Conservation (phyloP, 2,797 vertebrate species). For the Falco rusticolus region DNA sequence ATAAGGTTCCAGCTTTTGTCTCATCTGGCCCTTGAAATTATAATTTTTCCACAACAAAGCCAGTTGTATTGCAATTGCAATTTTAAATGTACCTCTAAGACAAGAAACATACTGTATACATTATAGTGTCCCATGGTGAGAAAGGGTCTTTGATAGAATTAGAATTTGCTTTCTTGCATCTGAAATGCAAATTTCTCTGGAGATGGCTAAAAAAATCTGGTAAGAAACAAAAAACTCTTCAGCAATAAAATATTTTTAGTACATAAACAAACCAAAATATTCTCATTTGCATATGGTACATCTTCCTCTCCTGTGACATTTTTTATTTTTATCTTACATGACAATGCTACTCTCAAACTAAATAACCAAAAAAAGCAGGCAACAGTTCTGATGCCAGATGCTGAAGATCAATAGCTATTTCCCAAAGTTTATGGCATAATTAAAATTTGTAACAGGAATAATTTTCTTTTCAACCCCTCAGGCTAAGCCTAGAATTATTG, state of each 20-base stretch:
- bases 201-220: conserved; percentile 21
- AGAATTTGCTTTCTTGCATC: conserved; percentile 29
- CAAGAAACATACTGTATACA: conserved; percentile 9
- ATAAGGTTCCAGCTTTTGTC: background rate
- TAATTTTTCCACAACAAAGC: background rate
- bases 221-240: conserved; percentile 35
- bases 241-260: conserved; percentile 48
- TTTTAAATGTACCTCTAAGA: conserved; percentile 33
- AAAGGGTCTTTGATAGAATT: conserved; percentile 42
- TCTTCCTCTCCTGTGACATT: conserved; percentile 52
- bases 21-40: background rate
- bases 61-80: background rate
- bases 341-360: conserved; percentile 49
- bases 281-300: conserved; percentile 20
- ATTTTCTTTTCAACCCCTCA: conserved; percentile 75
- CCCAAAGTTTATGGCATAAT: conserved; percentile 79
- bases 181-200: conserved; percentile 47
- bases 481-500: conserved; percentile 77
- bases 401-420: conserved; percentile 81
- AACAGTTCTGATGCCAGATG: conserved; percentile 70
- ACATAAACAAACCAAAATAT: conserved; percentile 46
- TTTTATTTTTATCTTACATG: conserved; percentile 62
- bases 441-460: conserved; percentile 81
- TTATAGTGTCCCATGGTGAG: background rate
- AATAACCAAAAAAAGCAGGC: conserved; percentile 54